Evolutionary conservation across 2,113 vertebrate species (phyloP), one percentile per base, ranked within the genome.

Genomic region (Hiodon tergisus): DNA sequence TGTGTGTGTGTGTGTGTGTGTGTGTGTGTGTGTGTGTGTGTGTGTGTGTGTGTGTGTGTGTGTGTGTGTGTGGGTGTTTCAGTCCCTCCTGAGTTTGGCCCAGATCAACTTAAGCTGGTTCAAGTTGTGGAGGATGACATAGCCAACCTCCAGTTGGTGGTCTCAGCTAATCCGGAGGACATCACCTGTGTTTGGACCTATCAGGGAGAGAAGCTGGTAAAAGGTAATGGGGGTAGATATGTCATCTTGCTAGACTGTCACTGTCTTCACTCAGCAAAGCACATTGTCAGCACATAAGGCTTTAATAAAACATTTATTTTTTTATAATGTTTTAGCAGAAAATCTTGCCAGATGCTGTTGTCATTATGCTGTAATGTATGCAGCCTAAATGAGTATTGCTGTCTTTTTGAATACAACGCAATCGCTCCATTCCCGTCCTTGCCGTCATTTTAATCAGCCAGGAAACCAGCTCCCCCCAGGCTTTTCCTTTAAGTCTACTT

Each of bases 71-170:
- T 78, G 5, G 80, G 67, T 70, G 46, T 69, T 66, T 77, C 76
- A 93, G 92, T 88, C 78, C 86, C 88, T 6, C 92, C 91, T 47
- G 91, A 92, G 85, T 93, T 93, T 81, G 79, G 80, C n/a, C 74
- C 83, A n/a, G 83, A 87, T 13, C 90, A 92, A 76, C 85, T 84
- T 9, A 81, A 14, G 13, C 78, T 80, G 50, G 76, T 93, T 55
- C 81, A 87, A 79, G 87, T 87, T 69, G 73, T 79, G 68, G 91
- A 93, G 71, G 85, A 90, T 16, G 87, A 90, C 46, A 74, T 75
- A 2, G 87, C 84, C 67, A 74, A 73, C 61, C 80, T 93, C 77
- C 90, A 90, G 17, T 77, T 90, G 76, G 73, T 83, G 77, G 82
- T 92, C 78, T 88, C 85, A 11, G 91, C 88, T 58, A 93, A 93